phyloP scores from a whole-genome alignment of 2,113 vertebrate species.

The Rhinogobius similis region DNA sequence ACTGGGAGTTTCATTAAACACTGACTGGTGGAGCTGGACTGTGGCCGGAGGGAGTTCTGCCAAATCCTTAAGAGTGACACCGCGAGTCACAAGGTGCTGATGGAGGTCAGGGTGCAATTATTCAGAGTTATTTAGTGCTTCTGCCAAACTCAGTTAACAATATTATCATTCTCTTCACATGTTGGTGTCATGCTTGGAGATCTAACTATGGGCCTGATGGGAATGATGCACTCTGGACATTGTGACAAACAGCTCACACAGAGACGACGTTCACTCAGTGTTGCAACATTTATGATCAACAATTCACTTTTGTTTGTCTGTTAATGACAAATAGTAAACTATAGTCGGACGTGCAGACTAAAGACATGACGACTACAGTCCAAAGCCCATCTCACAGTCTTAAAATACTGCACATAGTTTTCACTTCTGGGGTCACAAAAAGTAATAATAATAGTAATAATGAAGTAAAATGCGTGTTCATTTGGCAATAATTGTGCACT shows the following conservation, averaged over 20 bases:
- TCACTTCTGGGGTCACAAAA: too few relatives aligned
- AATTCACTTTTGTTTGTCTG: not conserved
- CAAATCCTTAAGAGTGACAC: conserved; percentile 35
- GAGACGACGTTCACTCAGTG: not conserved
- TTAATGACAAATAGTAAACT: not conserved
- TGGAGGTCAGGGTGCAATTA: conserved; percentile 6
- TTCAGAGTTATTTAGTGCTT: not conserved
- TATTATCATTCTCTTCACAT: not conserved
- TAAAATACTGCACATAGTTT: not conserved
- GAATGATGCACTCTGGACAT: not conserved
- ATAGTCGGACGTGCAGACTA: not conserved
- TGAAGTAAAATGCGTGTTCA: not conserved
- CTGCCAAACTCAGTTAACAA: not conserved
- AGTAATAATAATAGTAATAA: too few relatives aligned
- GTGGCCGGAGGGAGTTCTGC: conserved; percentile 18
- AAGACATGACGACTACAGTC: too few relatives aligned
- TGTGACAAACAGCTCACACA: not conserved
- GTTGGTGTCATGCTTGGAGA: not conserved
- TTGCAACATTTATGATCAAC: not conserved
- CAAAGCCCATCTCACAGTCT: too few relatives aligned
- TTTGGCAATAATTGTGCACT: not conserved
- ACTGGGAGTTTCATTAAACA: conserved; percentile 25
- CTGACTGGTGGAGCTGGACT: conserved; percentile 43
- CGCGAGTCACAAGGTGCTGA: conserved; percentile 18
- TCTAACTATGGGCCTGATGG: not conserved